These are phyloP conservation scores for Adelphocoris suturalis DNA, from an alignment of 2,888 invertebrate genomes.

Conservation along the genomic window DNA sequence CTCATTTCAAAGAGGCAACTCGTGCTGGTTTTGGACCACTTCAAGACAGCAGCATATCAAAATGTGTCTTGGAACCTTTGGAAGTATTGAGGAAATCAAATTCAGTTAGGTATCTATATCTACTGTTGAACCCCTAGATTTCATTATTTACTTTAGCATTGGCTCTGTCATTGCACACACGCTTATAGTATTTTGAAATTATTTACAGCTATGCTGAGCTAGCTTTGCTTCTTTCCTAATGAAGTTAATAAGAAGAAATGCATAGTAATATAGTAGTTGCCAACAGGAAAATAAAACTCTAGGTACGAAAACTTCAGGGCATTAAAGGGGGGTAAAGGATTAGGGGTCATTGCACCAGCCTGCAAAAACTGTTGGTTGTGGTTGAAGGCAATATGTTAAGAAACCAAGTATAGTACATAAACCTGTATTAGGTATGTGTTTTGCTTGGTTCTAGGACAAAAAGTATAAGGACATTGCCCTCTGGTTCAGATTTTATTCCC, in stretches of 20 bases:
- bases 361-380: too few species aligned
- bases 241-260: not conserved
- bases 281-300: too few species aligned
- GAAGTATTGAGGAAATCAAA: not conserved
- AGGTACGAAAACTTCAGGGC: too few species aligned
- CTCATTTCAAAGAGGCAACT: not conserved
- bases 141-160: not conserved
- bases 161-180: not conserved
- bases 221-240: not conserved
- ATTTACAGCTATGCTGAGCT: not conserved
- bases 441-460: too few species aligned
- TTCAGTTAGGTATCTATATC: not conserved
- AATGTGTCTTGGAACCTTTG: not conserved
- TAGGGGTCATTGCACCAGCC: too few species aligned
- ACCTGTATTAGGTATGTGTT: too few species aligned
- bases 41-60: not conserved
- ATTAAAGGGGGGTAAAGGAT: too few species aligned
- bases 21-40: not conserved
- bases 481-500: too few species aligned
- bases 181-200: not conserved
- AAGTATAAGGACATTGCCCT: too few species aligned
- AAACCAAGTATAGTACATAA: too few species aligned
- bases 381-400: too few species aligned
- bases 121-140: not conserved
- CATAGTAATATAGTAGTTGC: too few species aligned